Evolutionary conservation across 2,113 vertebrate genomes (phyloP).

Genomic region (Zeus faber): DNA sequence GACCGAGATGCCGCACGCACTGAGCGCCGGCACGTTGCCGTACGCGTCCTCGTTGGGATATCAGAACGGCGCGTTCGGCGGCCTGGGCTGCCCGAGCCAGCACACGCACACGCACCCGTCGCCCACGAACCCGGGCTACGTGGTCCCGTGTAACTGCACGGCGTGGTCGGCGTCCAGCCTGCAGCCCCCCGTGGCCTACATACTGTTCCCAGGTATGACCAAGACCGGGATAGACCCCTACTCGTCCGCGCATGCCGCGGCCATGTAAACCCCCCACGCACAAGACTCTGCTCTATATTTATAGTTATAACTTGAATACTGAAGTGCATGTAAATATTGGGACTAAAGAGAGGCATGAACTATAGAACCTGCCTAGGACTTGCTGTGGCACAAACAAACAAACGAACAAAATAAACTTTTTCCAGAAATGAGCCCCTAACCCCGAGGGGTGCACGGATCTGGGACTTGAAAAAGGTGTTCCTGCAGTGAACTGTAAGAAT

Average conservation of each 20-base stretch:
- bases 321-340: constrained; percentile 81
- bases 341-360: constrained; percentile 56
- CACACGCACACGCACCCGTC: constrained; percentile 99
- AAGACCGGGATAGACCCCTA: constrained; percentile 98
- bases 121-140: constrained; percentile 98
- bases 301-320: constrained; percentile 73
- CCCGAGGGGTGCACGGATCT: constrained; percentile 42
- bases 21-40: constrained; percentile 91
- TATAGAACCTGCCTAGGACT: constrained; percentile 62
- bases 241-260: constrained; percentile 92
- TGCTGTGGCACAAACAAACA: constrained; percentile 35
- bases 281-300: constrained; percentile 44
- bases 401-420: constrained; percentile 51
- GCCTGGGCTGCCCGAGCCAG: constrained; percentile 93
- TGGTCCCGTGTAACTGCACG: constrained; percentile 98
- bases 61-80: constrained; percentile 96
- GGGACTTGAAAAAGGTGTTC: constrained; percentile 68
- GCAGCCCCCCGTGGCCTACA: constrained; percentile 99
- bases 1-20: constrained; percentile 96
- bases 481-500: constrained; percentile 82
- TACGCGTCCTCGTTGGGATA: constrained; percentile 98
- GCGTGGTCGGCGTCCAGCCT: constrained; percentile 97
- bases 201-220: constrained; percentile 99
- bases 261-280: constrained; percentile 81
- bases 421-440: constrained; percentile 58